Percentiles rank a stretch among this genome's conserved stretches.
phyloP scores from a whole-genome alignment of 2,797 vertebrate genomes.

The Xiphophorus birchmanni region DNA sequence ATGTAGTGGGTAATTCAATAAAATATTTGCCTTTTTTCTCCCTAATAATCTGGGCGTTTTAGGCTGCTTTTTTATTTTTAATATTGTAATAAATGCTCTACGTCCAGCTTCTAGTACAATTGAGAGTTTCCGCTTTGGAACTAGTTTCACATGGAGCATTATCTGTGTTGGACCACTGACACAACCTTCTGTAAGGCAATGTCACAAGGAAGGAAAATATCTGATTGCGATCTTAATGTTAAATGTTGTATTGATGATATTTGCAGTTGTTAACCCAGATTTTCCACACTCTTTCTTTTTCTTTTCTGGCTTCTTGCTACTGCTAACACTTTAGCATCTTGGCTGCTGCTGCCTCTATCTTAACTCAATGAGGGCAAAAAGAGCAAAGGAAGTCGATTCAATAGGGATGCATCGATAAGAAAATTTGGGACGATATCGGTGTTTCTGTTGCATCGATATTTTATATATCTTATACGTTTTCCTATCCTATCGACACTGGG shows the following conservation, averaged over 20 bases:
- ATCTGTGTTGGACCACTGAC: neutral
- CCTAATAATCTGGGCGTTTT: neutral
- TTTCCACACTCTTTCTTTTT: neutral
- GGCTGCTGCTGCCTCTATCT: neutral
- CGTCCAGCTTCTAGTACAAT: neutral
- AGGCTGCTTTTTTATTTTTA: neutral
- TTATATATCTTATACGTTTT: neutral
- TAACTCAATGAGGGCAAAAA: neutral
- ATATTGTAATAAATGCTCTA: neutral
- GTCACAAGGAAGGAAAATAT: neutral
- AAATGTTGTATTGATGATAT: neutral
- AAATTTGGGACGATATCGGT: neutral
- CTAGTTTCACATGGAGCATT: neutral
- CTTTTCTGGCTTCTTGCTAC: neutral
- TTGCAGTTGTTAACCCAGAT: neutral
- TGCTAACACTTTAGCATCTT: neutral
- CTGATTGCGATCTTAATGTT: neutral
- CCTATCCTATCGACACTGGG: neutral
- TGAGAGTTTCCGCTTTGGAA: neutral
- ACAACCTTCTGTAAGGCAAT: neutral
- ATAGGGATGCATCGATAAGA: neutral
- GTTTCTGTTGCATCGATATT: neutral
- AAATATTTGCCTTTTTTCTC: neutral
- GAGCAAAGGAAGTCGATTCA: neutral
- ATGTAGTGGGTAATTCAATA: neutral